Conservation (phyloP, 2,113 vertebrate species). For the Neolamprologus modestus region DNA sequence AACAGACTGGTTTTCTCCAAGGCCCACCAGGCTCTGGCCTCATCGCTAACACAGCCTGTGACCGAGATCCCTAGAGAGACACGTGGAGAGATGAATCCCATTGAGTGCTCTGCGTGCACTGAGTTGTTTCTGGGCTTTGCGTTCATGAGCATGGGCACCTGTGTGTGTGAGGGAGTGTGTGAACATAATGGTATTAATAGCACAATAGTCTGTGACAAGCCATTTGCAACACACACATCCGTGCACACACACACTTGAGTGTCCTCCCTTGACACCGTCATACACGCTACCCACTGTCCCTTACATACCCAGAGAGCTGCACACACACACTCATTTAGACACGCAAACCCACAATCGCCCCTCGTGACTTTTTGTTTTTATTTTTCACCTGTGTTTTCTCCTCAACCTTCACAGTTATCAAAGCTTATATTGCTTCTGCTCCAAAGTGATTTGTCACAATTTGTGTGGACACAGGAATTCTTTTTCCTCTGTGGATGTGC, state of each 20-base stretch:
- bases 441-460: slow-evolving; percentile 66
- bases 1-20: slow-evolving; percentile 1
- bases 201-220: slow-evolving; percentile 18
- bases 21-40: slow-evolving; percentile 15
- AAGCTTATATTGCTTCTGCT: slow-evolving; percentile 45
- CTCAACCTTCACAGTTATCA: slow-evolving; percentile 59
- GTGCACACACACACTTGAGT: not conserved
- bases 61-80: slow-evolving; percentile 11
- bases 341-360: not conserved
- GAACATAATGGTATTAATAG: slow-evolving; percentile 43
- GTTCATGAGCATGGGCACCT: slow-evolving; percentile 1
- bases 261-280: not conserved
- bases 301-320: not conserved
- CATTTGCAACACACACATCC: not conserved
- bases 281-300: not conserved
- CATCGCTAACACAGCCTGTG: slow-evolving; percentile 9
- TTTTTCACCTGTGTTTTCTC: slow-evolving; percentile 16
- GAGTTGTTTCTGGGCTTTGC: slow-evolving; percentile 2
- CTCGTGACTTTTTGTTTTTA: slow-evolving; percentile 32
- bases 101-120: not conserved
- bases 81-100: not conserved
- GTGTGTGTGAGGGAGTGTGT: not conserved
- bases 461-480: slow-evolving; percentile 46
- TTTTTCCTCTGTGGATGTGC: slow-evolving; percentile 38
- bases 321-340: not conserved